These are phyloP conservation scores for Acronicta aceris DNA, from an alignment of 2,888 invertebrate species.

Conservation along the genomic window DNA sequence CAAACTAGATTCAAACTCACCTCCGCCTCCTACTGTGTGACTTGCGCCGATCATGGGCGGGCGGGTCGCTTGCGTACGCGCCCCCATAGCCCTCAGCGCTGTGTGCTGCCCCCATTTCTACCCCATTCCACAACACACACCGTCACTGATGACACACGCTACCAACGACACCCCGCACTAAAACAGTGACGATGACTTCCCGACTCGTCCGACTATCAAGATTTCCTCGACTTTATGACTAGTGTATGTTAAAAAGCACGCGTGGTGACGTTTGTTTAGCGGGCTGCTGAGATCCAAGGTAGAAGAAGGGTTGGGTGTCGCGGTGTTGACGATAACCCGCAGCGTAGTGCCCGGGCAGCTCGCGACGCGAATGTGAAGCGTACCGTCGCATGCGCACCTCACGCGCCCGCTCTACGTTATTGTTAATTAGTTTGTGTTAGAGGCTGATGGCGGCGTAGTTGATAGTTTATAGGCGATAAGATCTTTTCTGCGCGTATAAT, in stretches of 20 bases:
- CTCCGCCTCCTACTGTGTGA: constrained; percentile 82
- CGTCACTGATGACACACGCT: constrained; percentile 80
- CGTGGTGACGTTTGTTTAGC: constrained; percentile 16
- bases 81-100: constrained; percentile 86
- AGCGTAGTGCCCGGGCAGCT: constrained; percentile 80
- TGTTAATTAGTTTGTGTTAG: constrained; percentile 75
- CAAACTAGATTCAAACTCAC: constrained; percentile 63
- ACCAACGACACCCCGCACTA: constrained; percentile 73
- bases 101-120: constrained; percentile 86
- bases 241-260: constrained; percentile 21
- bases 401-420: constrained; percentile 75
- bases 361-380: constrained; percentile 85
- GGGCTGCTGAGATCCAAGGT: constrained; percentile 25
- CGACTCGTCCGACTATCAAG: constrained; percentile 11
- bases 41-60: constrained; percentile 81
- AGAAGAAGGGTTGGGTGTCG: constrained; percentile 68
- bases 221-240: constrained; percentile 16
- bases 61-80: constrained; percentile 86
- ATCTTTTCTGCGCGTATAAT: background rate
- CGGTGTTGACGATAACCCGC: constrained; percentile 65
- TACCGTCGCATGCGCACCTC: constrained; percentile 81
- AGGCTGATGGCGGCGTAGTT: constrained; percentile 60
- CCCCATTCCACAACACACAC: constrained; percentile 85
- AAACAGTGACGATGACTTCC: constrained; percentile 52
- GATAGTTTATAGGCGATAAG: constrained; percentile 9